A percentile compares a stretch with the other conserved stretches of the same genome.
These are phyloP conservation scores for Iguana delicatissima DNA, from an alignment of 2,797 vertebrate species.

Conservation along the genomic window DNA sequence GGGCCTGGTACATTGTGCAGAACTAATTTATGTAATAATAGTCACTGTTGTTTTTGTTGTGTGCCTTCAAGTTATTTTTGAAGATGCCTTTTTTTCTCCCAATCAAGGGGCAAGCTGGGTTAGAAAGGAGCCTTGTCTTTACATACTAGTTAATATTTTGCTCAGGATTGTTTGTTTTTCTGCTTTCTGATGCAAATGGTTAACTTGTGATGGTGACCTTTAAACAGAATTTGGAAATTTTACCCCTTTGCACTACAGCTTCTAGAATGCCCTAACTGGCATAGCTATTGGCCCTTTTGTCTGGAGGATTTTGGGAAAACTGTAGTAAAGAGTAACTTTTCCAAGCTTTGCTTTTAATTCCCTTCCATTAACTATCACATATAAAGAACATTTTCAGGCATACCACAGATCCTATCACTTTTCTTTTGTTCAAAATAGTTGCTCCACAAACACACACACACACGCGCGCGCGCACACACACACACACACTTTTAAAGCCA, in stretches of 20 bases:
- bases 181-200: conserved; percentile 26
- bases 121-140: background rate
- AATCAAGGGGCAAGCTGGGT: background rate
- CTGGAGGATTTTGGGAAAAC: no score
- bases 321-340: no score
- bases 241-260: no score
- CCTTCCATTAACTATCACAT: background rate
- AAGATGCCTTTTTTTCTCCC: background rate
- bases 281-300: no score
- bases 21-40: background rate
- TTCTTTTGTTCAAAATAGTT: no score
- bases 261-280: no score
- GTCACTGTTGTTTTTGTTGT: no score
- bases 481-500: background rate
- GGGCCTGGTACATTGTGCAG: background rate
- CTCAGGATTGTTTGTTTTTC: background rate
- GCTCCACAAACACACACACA: no score
- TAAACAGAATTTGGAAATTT: no score
- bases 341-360: background rate
- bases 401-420: no score
- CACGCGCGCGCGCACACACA: no score
- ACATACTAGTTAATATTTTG: conserved; percentile 12
- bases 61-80: background rate
- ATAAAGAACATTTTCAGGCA: background rate
- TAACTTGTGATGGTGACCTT: conserved; percentile 10